phyloP scores from a whole-genome alignment of 2,797 vertebrate genomes.

The Takifugu rubripes region DNA sequence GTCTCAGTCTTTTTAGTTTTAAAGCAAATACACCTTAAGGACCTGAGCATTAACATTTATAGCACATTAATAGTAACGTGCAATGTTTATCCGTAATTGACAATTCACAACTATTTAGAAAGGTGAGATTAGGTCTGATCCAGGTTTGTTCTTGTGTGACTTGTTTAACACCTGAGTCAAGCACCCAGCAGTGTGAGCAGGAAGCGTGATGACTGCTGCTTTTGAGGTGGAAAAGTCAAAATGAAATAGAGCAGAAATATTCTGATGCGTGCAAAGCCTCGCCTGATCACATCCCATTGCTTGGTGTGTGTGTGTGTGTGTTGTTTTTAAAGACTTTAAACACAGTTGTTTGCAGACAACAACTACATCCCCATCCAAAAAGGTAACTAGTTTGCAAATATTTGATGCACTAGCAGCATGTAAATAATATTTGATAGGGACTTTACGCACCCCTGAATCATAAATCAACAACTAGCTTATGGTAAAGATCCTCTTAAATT shows the following conservation, averaged over 20 bases:
- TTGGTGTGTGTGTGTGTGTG: constrained; percentile 6
- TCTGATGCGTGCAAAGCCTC: constrained; percentile 34
- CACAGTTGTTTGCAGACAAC: too few relatives aligned
- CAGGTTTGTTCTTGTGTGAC: constrained; percentile 25
- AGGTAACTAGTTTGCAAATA: background rate
- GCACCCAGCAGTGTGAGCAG: constrained; percentile 39
- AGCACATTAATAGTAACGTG: too few relatives aligned
- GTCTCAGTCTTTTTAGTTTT: too few relatives aligned
- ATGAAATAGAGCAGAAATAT: constrained; percentile 59
- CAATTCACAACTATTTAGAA: too few relatives aligned
- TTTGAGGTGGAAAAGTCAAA: constrained; percentile 24
- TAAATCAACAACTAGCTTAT: constrained; percentile 36
- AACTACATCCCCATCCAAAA: too few relatives aligned
- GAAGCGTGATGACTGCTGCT: constrained; percentile 45
- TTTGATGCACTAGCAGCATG: constrained; percentile 28
- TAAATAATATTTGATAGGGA: constrained; percentile 38
- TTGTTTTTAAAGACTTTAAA: constrained; percentile 1
- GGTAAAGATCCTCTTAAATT: constrained; percentile 8
- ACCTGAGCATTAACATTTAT: too few relatives aligned
- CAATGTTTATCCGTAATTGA: too few relatives aligned
- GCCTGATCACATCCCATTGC: constrained; percentile 30
- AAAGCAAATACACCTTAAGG: too few relatives aligned
- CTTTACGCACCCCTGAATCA: constrained; percentile 24
- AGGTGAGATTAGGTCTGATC: background rate
- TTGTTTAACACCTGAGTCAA: constrained; percentile 57